phyloP scores from a whole-genome alignment of 2,113 vertebrate genomes.

The Bubo blakistoni region DNA sequence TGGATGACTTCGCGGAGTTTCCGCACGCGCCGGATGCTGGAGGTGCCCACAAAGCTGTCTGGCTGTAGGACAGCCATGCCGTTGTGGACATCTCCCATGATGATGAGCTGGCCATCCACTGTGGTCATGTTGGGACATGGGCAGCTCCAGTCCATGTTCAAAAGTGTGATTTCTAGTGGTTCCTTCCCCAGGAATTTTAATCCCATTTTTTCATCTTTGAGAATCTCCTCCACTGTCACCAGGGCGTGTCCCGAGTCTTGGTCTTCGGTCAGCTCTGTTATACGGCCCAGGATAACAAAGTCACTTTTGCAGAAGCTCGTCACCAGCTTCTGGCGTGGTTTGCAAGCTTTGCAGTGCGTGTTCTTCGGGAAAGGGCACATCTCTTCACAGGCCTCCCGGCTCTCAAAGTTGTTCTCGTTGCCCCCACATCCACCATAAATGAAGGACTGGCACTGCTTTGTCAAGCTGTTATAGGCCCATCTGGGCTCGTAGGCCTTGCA shows the following conservation, averaged over 20 bases:
- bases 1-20: conserved; percentile 90
- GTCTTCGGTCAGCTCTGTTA: conserved; percentile 88
- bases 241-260: conserved; percentile 86
- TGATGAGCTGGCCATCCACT: conserved; percentile 86
- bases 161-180: conserved; percentile 90
- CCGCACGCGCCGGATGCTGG: conserved; percentile 82
- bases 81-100: conserved; percentile 90
- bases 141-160: conserved; percentile 95
- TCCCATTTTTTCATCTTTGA: conserved; percentile 98
- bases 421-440: conserved; percentile 93
- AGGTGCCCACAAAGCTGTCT: conserved; percentile 87
- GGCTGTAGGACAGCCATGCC: conserved; percentile 93
- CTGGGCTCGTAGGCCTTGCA: conserved; percentile 91
- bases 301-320: conserved; percentile 95
- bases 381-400: conserved; percentile 89
- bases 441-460: conserved; percentile 88
- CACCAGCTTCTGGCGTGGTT: conserved; percentile 89
- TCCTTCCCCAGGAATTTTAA: conserved; percentile 91
- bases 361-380: conserved; percentile 88
- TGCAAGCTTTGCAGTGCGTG: conserved; percentile 88
- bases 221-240: conserved; percentile 89
- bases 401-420: conserved; percentile 96
- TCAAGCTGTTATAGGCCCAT: conserved; percentile 89
- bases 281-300: conserved; percentile 89
- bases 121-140: conserved; percentile 94